Evolutionary conservation across 1,140 invertebrate genomes (phyloP).

Genomic region (Papilio aristodemus): DNA sequence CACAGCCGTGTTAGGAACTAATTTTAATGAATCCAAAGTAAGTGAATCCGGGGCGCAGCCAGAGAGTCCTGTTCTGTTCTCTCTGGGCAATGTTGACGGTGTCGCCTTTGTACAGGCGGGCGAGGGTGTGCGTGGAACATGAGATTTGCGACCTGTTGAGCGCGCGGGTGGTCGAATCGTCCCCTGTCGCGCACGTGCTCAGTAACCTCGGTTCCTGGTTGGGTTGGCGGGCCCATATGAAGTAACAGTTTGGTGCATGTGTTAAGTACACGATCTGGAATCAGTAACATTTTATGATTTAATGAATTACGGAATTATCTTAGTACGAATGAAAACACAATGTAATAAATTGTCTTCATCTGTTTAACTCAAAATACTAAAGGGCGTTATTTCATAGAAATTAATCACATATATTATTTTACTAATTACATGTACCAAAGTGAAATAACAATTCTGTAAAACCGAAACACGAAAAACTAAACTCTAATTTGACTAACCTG

Average conservation of each 20-base stretch:
- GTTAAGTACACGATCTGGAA: constrained; percentile 71
- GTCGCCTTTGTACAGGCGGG: constrained; percentile 57
- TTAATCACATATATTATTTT: background rate
- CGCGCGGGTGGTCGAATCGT: constrained; percentile 52
- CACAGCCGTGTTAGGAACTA: constrained; percentile 65
- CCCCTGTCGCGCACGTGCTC: constrained; percentile 60
- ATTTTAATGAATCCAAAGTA: constrained; percentile 73
- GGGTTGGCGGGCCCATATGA: constrained; percentile 57
- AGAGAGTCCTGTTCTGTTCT: constrained; percentile 65
- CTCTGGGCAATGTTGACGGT: constrained; percentile 61
- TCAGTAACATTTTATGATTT: background rate
- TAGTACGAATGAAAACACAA: too few species aligned
- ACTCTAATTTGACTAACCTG: constrained; percentile 53
- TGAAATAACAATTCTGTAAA: background rate
- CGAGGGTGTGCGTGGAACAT: constrained; percentile 61
- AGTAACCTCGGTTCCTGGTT: constrained; percentile 47
- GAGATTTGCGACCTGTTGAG: constrained; percentile 64
- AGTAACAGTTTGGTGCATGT: constrained; percentile 64
- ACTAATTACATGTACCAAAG: background rate
- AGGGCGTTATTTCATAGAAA: background rate
- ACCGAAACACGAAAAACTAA: background rate
- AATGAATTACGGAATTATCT: background rate
- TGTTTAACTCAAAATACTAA: background rate
- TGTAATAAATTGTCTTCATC: too few species aligned
- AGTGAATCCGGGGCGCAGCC: constrained; percentile 61